Evolutionary conservation across 2,797 vertebrate species (phyloP), one percentile per base, ranked within the genome.

Genomic region (Oreonectes daqikongensis): DNA sequence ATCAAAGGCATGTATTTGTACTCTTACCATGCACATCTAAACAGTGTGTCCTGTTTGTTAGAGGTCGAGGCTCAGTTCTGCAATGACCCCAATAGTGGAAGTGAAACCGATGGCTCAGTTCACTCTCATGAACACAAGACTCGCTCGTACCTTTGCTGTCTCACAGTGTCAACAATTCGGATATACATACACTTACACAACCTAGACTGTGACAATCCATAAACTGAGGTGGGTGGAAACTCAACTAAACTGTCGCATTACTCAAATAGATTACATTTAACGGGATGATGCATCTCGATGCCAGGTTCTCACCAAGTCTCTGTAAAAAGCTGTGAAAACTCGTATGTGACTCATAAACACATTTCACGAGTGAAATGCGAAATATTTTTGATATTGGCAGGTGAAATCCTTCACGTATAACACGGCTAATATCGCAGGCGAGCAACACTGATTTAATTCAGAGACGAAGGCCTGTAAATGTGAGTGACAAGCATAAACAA

Each of bases 61-160:
- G 50, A 53, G 76, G 57, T 81, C 59, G 74, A 52, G 50, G 48
- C 50, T 67, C 69, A 60, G 70, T 70, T 71, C 53, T 69, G 40
- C 75, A 40, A 79, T 77, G 60, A 46, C 69, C 55, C n/a, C 66
- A 40, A 24, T 76, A 57, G 64, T 73, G 77, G 82, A 85, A 84
- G 82, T 79, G 79, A 84, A 84, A 84, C 55, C 66, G 69, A 63
- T 79, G 67, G 81, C 26, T 78, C 52, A 69, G 61, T 80, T 70
- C 69, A 52, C 55, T 69, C 52, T 66, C 22, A 66, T 76, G 57
- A 84, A 70, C 69, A 55, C 24, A 50, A 57, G 14, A 69, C 64
- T 71, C 26, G 17, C 61, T 79, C 42, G 55, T 61, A 63, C 20
- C 48, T 53, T 3, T 75, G 30, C 46, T 50, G 30, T 79, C 55